Conservation (phyloP, 1,140 invertebrate species). For the Drosophila bocqueti region DNA sequence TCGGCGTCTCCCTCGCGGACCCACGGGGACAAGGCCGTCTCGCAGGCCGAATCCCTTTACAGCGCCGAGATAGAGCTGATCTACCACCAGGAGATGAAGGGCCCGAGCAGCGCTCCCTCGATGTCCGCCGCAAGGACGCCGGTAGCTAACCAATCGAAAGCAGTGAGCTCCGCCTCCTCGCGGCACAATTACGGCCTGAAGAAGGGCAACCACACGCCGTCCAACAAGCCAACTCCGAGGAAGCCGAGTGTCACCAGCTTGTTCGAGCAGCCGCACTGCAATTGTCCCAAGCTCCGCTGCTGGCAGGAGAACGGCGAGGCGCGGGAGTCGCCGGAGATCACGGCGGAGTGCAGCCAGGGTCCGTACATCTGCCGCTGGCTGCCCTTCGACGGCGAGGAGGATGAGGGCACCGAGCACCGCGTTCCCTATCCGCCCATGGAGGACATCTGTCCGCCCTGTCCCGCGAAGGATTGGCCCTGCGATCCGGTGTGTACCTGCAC, state of each 20-base stretch:
- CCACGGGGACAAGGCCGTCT: background rate
- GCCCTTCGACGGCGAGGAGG: slow-evolving; percentile 46
- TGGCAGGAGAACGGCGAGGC: slow-evolving; percentile 15
- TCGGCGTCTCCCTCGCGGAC: background rate
- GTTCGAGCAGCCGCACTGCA: slow-evolving; percentile 21
- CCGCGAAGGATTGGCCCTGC: slow-evolving; percentile 18
- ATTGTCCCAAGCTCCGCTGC: slow-evolving; percentile 44
- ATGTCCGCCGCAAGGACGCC: background rate
- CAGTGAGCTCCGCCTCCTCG: slow-evolving; percentile 7
- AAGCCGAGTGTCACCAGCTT: background rate
- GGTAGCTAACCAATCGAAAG: background rate
- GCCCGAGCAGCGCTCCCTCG: slow-evolving; percentile 17
- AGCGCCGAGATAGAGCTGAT: slow-evolving; percentile 49
- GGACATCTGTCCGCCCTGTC: slow-evolving; percentile 51
- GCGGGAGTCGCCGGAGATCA: slow-evolving; percentile 39
- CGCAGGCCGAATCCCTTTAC: background rate
- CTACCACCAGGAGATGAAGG: slow-evolving; percentile 12
- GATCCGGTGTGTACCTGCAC: slow-evolving; percentile 65
- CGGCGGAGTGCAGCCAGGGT: slow-evolving; percentile 72
- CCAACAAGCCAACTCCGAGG: background rate
- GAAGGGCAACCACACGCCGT: background rate
- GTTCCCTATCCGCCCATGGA: slow-evolving; percentile 48
- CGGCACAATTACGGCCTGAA: slow-evolving; percentile 15
- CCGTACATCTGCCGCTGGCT: slow-evolving; percentile 73
- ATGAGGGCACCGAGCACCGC: slow-evolving; percentile 38